Percentiles rank a stretch among this genome's conserved stretches.
Evolutionary conservation across 1,140 invertebrate species (phyloP).

Genomic region (Platorchestia sp.): DNA sequence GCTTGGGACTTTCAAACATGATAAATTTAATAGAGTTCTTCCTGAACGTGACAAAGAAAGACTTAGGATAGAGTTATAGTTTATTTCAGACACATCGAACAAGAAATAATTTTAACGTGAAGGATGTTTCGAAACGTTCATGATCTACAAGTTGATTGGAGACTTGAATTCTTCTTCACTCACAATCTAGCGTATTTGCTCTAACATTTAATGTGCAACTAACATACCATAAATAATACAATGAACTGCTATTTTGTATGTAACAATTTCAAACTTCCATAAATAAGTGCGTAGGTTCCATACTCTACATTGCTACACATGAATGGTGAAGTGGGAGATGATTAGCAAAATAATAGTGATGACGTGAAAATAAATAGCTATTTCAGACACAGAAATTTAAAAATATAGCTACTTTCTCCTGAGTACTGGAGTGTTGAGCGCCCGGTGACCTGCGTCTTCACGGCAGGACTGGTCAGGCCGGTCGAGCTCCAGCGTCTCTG

Average conservation of each 20-base stretch:
- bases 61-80: too few relatives aligned
- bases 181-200: too few relatives aligned
- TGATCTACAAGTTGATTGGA: too few relatives aligned
- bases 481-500: background rate
- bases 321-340: background rate
- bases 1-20: too few relatives aligned
- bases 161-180: too few relatives aligned
- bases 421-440: background rate
- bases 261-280: background rate
- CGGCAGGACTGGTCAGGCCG: slow-evolving; percentile 35
- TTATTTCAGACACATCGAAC: too few relatives aligned
- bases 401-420: background rate
- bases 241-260: background rate
- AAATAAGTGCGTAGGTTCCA: background rate
- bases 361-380: background rate
- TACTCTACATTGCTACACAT: background rate
- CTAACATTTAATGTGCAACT: too few relatives aligned
- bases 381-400: background rate
- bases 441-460: background rate
- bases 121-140: too few relatives aligned
- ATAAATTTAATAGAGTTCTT: too few relatives aligned
- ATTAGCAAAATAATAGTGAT: background rate
- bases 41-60: too few relatives aligned
- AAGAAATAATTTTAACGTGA: too few relatives aligned
- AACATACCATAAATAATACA: background rate